Evolutionary conservation across 2,888 invertebrate genomes (phyloP), one percentile per base, ranked within the genome.

Genomic region (Agrochola lychnidis): DNA sequence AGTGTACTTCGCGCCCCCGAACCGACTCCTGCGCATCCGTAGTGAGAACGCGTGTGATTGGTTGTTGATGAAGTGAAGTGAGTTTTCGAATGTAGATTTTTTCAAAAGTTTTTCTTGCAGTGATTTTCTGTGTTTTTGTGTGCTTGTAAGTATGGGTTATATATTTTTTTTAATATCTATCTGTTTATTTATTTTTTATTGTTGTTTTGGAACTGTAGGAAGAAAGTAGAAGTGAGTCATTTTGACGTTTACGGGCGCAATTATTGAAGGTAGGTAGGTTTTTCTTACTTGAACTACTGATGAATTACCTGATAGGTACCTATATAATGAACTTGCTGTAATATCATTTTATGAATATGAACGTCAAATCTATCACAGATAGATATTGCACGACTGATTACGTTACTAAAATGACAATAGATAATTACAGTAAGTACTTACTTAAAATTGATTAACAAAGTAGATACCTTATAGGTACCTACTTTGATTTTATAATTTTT

Each of bases 1-100:
- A 90, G 92, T 91, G 77, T 83, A 72, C 82, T 80, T 81, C 89
- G 89, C 86, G 85, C 86, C 77, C 73, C 79, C 88, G 86, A 80
- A 73, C 62, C 82, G 79, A 87, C 87, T 87, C 88, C 78, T 82
- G 89, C 89, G 87, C 90, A 89, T 76, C 75, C 76, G 64, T 51
- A 42, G 72, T 22, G 59, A 67, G 48, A 59, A 57, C 83, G 81
- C 63, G 73, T 70, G 84, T 81, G 85, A 85, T 81, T 84, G 83
- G 72, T 56, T 40, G 72, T 53, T 53, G 59, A 69, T 76, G 25
- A 68, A 70, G 83, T 78, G 71, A 70, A 73, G 78, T 73, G 71
- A 36, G 67, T 72, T 69, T 68, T 68, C 56, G 40, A 40, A 73
- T 68, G 61, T 61, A 53, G 25, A 7, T 56, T 67, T 70, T 56